Evolutionary conservation across 1,140 invertebrate species (phyloP).

Genomic region (Drosophila watanabei): DNA sequence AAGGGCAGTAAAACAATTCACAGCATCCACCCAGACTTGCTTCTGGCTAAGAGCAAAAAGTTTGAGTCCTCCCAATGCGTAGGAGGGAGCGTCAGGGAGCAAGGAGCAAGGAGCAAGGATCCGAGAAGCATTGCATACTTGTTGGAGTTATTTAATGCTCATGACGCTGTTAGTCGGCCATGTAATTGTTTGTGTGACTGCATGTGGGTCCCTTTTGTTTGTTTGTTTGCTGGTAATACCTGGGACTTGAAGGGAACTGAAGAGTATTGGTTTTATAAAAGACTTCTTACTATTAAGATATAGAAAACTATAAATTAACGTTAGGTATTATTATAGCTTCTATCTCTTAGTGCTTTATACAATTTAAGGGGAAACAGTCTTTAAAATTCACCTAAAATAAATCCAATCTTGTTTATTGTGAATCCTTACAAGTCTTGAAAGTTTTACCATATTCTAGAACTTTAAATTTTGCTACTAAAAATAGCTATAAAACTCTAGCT

Average conservation of each 20-base stretch:
- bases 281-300: neutral
- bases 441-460: neutral
- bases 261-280: neutral
- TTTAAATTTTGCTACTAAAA: fast-evolving
- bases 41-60: slow-evolving; percentile 47
- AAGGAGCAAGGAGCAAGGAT: slow-evolving; percentile 11
- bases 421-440: neutral
- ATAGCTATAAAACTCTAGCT: neutral
- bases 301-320: neutral
- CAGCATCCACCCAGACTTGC: slow-evolving; percentile 27
- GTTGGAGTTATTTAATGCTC: slow-evolving; percentile 79
- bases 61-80: slow-evolving; percentile 41
- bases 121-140: slow-evolving; percentile 72
- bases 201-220: slow-evolving; percentile 10
- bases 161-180: slow-evolving; percentile 64
- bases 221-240: slow-evolving; percentile 8
- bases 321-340: neutral
- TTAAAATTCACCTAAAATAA: neutral
- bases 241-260: neutral
- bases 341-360: too few relatives aligned
- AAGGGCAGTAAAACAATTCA: slow-evolving; percentile 77
- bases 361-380: neutral
- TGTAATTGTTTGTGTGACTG: slow-evolving; percentile 71
- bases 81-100: slow-evolving; percentile 10
- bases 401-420: too few relatives aligned